Evolutionary conservation across 2,113 vertebrate species (phyloP).

Genomic region (Dendrocopos noguchii): DNA sequence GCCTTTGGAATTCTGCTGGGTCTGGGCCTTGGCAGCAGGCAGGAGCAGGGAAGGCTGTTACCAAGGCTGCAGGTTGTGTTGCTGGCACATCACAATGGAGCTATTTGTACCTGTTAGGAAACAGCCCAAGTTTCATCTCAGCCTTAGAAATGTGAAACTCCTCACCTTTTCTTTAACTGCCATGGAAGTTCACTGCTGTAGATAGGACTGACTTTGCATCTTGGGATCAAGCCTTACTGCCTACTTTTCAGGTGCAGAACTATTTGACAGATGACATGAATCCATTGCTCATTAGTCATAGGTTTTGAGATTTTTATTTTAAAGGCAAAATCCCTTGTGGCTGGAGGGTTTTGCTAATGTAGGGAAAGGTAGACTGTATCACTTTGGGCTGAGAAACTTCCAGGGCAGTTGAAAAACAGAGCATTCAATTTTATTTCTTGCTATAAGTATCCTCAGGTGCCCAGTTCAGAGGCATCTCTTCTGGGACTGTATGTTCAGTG

Average conservation of each 20-base stretch:
- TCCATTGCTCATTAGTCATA: background rate
- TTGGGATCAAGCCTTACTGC: background rate
- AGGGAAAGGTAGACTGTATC: background rate
- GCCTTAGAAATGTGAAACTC: background rate
- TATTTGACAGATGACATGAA: background rate
- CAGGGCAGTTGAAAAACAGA: background rate
- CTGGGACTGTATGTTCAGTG: accelerated
- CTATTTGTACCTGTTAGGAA: background rate
- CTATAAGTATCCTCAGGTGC: background rate
- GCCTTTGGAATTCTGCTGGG: background rate
- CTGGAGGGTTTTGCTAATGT: background rate
- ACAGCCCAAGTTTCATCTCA: background rate
- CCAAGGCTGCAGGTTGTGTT: background rate
- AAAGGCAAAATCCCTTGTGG: background rate
- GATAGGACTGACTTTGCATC: background rate
- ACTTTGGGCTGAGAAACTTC: background rate
- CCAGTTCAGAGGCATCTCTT: background rate
- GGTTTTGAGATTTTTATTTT: background rate
- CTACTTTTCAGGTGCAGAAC: background rate
- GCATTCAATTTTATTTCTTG: background rate
- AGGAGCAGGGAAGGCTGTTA: background rate
- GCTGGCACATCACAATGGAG: background rate
- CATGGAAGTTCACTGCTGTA: background rate
- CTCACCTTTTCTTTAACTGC: background rate
- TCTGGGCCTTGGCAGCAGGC: background rate